Evolutionary conservation across 92 coral and sea anemone genomes (phyloP).

Genomic region (Micromussa lordhowensis): DNA sequence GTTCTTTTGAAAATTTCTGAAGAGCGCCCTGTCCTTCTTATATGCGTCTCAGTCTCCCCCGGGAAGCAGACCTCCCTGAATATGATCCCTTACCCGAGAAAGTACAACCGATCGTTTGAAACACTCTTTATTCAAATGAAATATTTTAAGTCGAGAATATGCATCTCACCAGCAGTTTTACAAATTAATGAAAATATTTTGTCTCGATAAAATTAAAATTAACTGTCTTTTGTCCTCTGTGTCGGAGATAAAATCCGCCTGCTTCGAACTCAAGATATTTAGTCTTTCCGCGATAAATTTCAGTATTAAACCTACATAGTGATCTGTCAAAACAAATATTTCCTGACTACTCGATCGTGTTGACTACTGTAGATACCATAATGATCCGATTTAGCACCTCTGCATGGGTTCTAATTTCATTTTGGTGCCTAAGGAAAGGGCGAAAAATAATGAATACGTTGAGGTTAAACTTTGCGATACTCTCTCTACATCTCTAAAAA

Average conservation of each 20-base stretch:
- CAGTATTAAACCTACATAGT: background rate
- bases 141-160: background rate
- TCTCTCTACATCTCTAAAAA: background rate
- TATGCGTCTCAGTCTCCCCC: too few species aligned
- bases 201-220: background rate
- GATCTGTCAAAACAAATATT: background rate
- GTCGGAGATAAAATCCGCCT: background rate
- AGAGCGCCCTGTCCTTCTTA: too few species aligned
- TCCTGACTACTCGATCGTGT: background rate
- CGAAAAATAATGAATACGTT: background rate
- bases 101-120: background rate
- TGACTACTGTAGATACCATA: background rate
- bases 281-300: background rate
- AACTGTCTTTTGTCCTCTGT: background rate
- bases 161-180: background rate
- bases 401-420: background rate
- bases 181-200: background rate
- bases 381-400: background rate
- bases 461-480: background rate
- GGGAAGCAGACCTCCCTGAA: too few species aligned
- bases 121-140: background rate
- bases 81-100: too few species aligned
- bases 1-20: too few species aligned
- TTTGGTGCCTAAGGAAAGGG: background rate
- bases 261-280: background rate